Conservation (phyloP, 2,888 invertebrate species). For the Anthophora plumipes region DNA sequence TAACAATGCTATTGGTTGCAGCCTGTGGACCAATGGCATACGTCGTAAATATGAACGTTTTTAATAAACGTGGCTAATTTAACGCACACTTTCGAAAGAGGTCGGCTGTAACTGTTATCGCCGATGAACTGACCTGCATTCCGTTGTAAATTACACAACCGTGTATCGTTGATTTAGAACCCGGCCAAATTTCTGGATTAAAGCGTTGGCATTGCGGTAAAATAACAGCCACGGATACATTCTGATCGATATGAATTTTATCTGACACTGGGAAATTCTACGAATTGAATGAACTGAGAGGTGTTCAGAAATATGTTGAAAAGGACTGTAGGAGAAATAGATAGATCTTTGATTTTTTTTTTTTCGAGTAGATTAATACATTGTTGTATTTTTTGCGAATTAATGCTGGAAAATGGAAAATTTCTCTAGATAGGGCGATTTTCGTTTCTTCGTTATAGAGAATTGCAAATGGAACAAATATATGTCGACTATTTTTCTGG, state of each 20-base stretch:
- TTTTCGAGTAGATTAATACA: no score
- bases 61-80: constrained; percentile 70
- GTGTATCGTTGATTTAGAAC: background rate
- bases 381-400: no score
- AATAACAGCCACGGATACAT: no score
- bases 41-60: constrained; percentile 66
- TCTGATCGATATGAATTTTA: no score
- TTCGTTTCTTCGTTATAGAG: no score
- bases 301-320: no score
- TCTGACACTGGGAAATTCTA: no score
- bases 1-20: constrained; percentile 72
- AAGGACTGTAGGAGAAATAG: no score
- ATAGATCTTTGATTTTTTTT: background rate
- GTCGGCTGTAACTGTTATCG: constrained; percentile 32
- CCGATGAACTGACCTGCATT: constrained; percentile 12
- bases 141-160: background rate
- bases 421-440: no score
- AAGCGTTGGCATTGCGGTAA: background rate
- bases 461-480: no score
- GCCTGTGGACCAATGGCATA: constrained; percentile 24
- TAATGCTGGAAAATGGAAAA: no score
- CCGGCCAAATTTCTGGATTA: background rate
- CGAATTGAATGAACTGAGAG: background rate
- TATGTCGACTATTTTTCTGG: no score
- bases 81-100: constrained; percentile 25